phyloP scores from a whole-genome alignment of 2,797 vertebrate species.

The Trachops cirrhosus region DNA sequence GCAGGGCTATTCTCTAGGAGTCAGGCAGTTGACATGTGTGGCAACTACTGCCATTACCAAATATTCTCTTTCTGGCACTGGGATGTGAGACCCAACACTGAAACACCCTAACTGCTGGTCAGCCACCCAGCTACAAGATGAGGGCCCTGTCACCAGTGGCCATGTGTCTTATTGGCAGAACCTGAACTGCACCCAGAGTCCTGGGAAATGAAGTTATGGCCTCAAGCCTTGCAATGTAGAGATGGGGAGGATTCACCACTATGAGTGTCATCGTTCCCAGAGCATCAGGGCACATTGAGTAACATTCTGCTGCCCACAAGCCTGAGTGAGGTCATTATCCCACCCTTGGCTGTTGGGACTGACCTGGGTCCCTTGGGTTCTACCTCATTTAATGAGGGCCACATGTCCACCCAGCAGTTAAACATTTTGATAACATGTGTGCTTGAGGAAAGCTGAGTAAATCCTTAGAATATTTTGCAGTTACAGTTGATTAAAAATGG shows the following conservation, averaged over 20 bases:
- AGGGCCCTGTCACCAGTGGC: background rate
- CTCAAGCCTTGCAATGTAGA: background rate
- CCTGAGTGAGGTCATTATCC: background rate
- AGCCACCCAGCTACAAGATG: background rate
- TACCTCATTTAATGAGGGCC: background rate
- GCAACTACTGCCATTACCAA: accelerated
- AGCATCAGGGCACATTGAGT: background rate
- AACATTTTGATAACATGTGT: background rate
- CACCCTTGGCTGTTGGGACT: background rate
- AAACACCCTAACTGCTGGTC: background rate
- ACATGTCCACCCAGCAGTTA: background rate
- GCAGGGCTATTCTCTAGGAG: background rate
- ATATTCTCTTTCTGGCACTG: background rate
- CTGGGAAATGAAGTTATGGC: background rate
- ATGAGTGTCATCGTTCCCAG: too few species aligned
- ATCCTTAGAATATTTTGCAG: background rate
- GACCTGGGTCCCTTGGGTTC: background rate
- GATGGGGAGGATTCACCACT: too few species aligned
- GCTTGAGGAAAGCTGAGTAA: background rate
- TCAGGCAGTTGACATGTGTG: background rate
- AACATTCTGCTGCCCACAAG: background rate
- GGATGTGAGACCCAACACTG: background rate
- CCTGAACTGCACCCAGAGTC: background rate
- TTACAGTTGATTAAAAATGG: constrained; percentile 2
- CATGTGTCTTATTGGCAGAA: background rate